Evolutionary conservation across 2,888 invertebrate genomes (phyloP), one percentile per base, ranked within the genome.

Genomic region (Encarsia formosa): DNA sequence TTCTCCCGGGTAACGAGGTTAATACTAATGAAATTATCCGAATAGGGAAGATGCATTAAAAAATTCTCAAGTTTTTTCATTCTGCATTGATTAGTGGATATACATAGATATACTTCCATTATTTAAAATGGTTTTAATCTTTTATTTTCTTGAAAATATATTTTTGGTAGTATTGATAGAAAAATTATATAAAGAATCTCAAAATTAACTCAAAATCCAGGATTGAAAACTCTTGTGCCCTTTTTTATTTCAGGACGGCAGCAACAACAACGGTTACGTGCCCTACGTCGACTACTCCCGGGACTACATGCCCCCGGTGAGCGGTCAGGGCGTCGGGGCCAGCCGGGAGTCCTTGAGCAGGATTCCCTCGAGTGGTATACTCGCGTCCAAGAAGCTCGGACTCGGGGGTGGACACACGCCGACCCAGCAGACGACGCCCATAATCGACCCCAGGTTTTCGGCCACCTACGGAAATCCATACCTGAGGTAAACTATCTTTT

Each of bases 401-500:
- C 64, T 72, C 41, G 72, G 71, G 62, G 61, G 70, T 55, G 71
- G 69, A 31, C 49, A 58, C 24, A 60, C 62, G 35, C 60, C 65
- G 45, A 67, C 67, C 44, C 70, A 71, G 44, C 71, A 71, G 43
- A 67, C 72, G 49, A 73, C 69, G 19, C 70, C 70, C 16, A 67
- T 68, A 22, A 86, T 92, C 23, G 92, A 92, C 73, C 91, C 91
- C 2, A 79, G 91, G 59, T 93, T 88, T 72, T 91, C 90, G 44
- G 92, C 93, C 31, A 87, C 90, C 6, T 93, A 93, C 67, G 89
- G 90, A 50, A 93, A 93, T 75, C 92, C 92, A 1, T 92, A 92
- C 74, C 77, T 91, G 59, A 79, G 91, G 67, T 84, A 83, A 54
- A 15, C 35, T 35, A 13, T 13, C 35, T 35, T 9, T 35, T 16